These are phyloP conservation scores for Tragulus kanchil DNA, from an alignment of 2,113 vertebrate genomes.

Conservation along the genomic window DNA sequence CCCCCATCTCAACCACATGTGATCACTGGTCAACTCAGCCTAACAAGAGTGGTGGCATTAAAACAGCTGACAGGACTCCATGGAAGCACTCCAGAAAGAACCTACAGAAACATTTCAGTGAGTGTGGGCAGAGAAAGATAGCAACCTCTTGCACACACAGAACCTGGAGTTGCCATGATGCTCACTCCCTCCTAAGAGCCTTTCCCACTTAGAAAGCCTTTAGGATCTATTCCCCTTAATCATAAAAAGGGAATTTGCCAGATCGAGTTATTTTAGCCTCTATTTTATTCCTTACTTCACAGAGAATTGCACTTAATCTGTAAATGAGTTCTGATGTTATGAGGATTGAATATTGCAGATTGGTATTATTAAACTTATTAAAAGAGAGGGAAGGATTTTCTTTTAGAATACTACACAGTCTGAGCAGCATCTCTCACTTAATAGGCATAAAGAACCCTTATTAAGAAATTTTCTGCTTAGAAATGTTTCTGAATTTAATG, in stretches of 20 bases:
- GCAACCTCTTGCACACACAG: not conserved
- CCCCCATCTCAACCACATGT: not conserved
- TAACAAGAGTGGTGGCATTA: not conserved
- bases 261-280: not conserved
- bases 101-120: not conserved
- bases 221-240: not conserved
- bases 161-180: not conserved
- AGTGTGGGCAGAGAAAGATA: not conserved
- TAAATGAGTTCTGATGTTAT: slow-evolving; percentile 54
- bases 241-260: not conserved
- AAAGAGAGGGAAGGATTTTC: not conserved
- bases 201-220: not conserved
- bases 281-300: slow-evolving; percentile 5
- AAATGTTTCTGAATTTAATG: slow-evolving; percentile 51
- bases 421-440: not conserved
- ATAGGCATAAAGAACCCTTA: not conserved
- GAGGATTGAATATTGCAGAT: slow-evolving; percentile 31
- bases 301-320: slow-evolving; percentile 44
- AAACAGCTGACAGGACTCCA: not conserved
- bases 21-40: not conserved
- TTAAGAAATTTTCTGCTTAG: not conserved
- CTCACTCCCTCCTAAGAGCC: not conserved
- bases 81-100: not conserved
- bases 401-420: not conserved
- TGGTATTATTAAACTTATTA: slow-evolving; percentile 25